These are phyloP conservation scores for Esox masquinongy DNA, from an alignment of 2,797 vertebrate species.

Conservation along the genomic window DNA sequence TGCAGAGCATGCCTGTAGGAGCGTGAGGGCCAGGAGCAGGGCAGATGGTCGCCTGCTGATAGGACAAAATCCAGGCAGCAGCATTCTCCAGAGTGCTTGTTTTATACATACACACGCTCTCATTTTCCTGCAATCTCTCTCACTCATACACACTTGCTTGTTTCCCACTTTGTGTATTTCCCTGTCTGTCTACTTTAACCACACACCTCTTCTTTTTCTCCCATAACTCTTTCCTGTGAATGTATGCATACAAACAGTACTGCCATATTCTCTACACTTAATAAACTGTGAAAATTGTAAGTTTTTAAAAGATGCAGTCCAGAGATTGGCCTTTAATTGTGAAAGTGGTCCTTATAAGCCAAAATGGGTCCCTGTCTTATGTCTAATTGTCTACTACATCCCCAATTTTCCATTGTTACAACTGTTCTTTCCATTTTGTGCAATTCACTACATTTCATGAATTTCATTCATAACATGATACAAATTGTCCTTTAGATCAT, in stretches of 20 bases:
- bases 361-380: no score
- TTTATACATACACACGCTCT: conserved; percentile 29
- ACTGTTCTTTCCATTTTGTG: no score
- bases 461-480: no score
- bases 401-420: no score
- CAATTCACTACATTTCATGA: no score
- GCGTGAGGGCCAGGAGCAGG: conserved; percentile 58
- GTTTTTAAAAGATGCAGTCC: background rate
- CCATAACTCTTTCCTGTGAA: background rate
- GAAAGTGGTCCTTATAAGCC: no score
- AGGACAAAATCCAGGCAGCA: conserved; percentile 60
- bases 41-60: conserved; percentile 69
- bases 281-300: background rate
- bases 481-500: background rate
- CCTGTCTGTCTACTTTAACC: background rate
- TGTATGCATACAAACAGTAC: background rate
- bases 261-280: background rate
- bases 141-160: background rate
- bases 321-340: no score
- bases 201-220: background rate
- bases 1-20: conserved; percentile 61
- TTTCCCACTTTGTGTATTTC: background rate
- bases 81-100: conserved; percentile 62
- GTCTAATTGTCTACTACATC: no score
- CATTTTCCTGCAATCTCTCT: background rate